Base-by-base conservation (phyloP, 2,888 invertebrate genomes). In the Trichogramma evanescens region DNA sequence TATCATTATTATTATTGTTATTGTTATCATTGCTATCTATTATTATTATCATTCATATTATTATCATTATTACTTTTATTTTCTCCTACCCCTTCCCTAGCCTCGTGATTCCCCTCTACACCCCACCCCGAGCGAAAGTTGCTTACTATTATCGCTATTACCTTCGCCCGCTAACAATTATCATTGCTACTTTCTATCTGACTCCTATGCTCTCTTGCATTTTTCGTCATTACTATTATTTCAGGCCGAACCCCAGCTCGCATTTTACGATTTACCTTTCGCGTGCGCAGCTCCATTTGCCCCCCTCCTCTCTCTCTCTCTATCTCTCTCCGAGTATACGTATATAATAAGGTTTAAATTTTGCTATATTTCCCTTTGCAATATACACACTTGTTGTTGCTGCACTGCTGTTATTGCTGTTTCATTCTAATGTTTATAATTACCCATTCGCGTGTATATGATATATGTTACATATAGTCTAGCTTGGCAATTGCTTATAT, bases 381-480 rank as follows among this genome's bases (percentile, higher is more conserved):
- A 9, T 41, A 10, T 9, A 38, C 6, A 38, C 45, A 8, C 26
- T 54, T 54, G 6, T 38, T 9, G 26, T 7, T 54, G 26, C 45
- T 38, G 3, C 38, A 10, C 6, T 44, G 6, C 7, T 6, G 26
- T 42, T n/a, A 50, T 50, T n/a, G 39, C 39, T 46, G 10, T 54
- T 53, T 44, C 56, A 50, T 43, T 50, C 49, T 63, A 61, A 63
- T 63, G 61, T 58, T 63, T 63, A 61, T 61, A 63, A 63, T 63
- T 61, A 63, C 63, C 59, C 54, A 63, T 63, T 63, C 61, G 61
- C 63, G 63, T 63, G 63, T 26, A 26, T 26, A 26, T 26, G 26
- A 26, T 26, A 26, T 26, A 26, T 26, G 26, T 26, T 26, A 26
- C 26, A 26, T 26, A 26, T 26, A 26, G 26, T 26, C 26, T 26